These are phyloP conservation scores for Schrankia costaestrigalis DNA, from an alignment of 2,888 invertebrate genomes.

Conservation along the genomic window DNA sequence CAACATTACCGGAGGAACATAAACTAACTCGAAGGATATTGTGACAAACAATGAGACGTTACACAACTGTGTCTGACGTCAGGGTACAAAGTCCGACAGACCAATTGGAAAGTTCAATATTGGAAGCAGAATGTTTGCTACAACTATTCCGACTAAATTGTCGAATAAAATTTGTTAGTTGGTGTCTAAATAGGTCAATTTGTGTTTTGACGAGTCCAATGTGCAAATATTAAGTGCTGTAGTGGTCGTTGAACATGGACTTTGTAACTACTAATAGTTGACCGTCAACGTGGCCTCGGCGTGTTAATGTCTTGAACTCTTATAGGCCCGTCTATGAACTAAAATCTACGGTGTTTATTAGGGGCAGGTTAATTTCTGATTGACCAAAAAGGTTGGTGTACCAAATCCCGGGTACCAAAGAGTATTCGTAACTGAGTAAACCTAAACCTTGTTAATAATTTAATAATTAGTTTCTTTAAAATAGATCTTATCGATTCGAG, in stretches of 20 bases:
- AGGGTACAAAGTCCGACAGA: slow-evolving; percentile 52
- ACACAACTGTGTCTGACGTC: slow-evolving; percentile 51
- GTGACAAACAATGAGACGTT: slow-evolving; percentile 47
- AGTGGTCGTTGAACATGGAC: not conserved
- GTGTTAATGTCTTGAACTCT: too few species aligned
- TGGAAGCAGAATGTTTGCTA: slow-evolving; percentile 30
- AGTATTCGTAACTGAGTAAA: too few species aligned
- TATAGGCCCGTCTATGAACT: too few species aligned
- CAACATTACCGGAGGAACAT: slow-evolving; percentile 24
- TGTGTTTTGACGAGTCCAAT: slow-evolving; percentile 17
- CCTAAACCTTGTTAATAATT: too few species aligned
- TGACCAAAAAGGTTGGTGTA: too few species aligned
- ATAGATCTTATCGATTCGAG: too few species aligned
- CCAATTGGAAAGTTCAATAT: slow-evolving; percentile 62
- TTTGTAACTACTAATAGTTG: too few species aligned
- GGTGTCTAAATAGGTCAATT: slow-evolving; percentile 25
- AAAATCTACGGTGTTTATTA: too few species aligned
- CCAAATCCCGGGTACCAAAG: too few species aligned
- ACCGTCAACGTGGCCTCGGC: too few species aligned
- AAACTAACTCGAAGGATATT: slow-evolving; percentile 39
- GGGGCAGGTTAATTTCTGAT: too few species aligned
- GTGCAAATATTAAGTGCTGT: slow-evolving; percentile 5
- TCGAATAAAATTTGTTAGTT: slow-evolving; percentile 24
- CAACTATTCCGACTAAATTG: slow-evolving; percentile 31
- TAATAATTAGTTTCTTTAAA: too few species aligned